A percentile compares a stretch with the other conserved stretches of the same genome.
Evolutionary conservation across 2,797 vertebrate species (phyloP).

Genomic region (Strix occidentalis): DNA sequence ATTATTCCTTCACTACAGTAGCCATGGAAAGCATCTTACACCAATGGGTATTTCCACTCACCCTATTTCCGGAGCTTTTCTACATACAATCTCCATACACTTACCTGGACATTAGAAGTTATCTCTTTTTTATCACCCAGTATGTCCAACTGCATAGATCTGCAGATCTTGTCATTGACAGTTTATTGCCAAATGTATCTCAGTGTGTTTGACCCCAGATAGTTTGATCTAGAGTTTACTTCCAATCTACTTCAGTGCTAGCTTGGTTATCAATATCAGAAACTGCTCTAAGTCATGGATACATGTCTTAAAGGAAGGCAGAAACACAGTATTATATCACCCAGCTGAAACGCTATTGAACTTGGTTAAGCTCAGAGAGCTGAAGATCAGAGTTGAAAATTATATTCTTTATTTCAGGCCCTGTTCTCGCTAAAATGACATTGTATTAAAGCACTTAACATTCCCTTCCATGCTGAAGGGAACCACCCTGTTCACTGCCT

Average conservation of each 20-base stretch:
- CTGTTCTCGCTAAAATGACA: neutral
- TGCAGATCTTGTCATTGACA: neutral
- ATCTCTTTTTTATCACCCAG: neutral
- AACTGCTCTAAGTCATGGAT: neutral
- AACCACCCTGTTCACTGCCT: slow-evolving; percentile 37
- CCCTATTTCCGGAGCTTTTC: neutral
- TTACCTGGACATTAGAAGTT: neutral
- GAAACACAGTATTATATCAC: neutral
- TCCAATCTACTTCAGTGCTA: neutral
- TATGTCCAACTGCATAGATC: neutral
- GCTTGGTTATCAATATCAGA: neutral
- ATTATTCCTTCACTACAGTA: neutral
- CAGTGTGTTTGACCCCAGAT: neutral
- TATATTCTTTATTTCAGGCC: neutral
- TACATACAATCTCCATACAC: neutral
- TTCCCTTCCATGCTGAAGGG: neutral
- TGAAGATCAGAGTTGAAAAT: neutral
- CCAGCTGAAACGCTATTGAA: neutral
- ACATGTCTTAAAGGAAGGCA: neutral
- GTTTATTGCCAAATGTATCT: neutral
- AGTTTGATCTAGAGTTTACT: neutral
- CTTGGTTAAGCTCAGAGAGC: neutral
- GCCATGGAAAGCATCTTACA: neutral
- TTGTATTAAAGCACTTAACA: neutral
- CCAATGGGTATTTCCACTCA: neutral